Conservation (phyloP, 64 coral and sea anemone species). For the Hydrozoanthus tunicans region DNA sequence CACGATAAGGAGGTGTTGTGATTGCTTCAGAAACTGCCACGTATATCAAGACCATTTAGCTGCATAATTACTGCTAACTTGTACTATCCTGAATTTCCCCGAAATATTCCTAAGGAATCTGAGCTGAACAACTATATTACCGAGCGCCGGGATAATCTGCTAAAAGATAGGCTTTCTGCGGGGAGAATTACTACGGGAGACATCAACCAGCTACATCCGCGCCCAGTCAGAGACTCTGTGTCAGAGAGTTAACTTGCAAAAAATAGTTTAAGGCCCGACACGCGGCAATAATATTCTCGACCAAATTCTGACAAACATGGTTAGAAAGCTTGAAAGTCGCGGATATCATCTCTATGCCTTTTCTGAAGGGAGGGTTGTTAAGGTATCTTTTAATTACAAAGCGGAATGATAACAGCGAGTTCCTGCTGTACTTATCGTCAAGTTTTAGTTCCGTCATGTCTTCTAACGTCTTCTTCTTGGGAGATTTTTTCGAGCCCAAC, state of each 20-base stretch:
- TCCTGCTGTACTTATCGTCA: too few relatives aligned
- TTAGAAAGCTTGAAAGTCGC: too few relatives aligned
- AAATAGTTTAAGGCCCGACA: slow-evolving; percentile 32
- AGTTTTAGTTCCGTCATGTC: too few relatives aligned
- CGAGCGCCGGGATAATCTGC: slow-evolving; percentile 23
- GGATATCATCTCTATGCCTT: too few relatives aligned
- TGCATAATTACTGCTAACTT: slow-evolving; percentile 58
- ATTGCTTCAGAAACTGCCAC: slow-evolving; percentile 41
- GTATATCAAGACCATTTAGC: slow-evolving; percentile 35
- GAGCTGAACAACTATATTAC: slow-evolving; percentile 62
- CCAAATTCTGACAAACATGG: slow-evolving; percentile 61
- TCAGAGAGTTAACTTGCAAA: slow-evolving; percentile 39
- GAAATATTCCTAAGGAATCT: slow-evolving; percentile 24
- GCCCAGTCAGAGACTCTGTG: not conserved
- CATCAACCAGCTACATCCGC: slow-evolving; percentile 48
- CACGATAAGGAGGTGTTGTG: slow-evolving; percentile 33
- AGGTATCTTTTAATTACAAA: too few relatives aligned
- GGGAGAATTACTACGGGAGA: slow-evolving; percentile 49
- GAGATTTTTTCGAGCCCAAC: too few relatives aligned
- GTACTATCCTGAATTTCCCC: slow-evolving; percentile 55
- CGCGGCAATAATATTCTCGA: slow-evolving; percentile 31
- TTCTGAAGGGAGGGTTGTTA: too few relatives aligned
- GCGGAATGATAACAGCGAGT: too few relatives aligned
- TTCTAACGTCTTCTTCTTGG: too few relatives aligned
- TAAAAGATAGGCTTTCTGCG: slow-evolving; percentile 45